Base-by-base conservation (phyloP, 2,888 invertebrate genomes). In the Parascotia fuliginaria region DNA sequence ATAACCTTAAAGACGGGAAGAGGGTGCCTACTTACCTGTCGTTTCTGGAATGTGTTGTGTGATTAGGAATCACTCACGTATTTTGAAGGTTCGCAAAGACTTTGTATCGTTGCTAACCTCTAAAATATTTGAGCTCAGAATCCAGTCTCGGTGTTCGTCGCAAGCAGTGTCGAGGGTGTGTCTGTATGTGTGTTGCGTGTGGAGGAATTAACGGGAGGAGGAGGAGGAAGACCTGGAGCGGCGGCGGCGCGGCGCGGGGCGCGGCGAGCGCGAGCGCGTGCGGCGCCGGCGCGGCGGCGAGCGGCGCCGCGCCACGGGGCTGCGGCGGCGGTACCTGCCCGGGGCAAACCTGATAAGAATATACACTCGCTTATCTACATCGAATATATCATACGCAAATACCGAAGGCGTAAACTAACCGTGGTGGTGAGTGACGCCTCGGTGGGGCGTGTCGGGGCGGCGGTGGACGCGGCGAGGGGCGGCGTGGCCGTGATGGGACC, bases 191-290 rank as follows among this genome's bases (percentile, higher is more conserved):
- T 58, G 41, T 51, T 51, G 47, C 57, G 56, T 58, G 57, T 60
- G 43, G 46, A 38, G 63, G 59, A 55, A 53, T 74, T 89, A 95
- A 88, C 95, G 94, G 67, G 95, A 95, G 82, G 95, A 95, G 83
- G 95, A 95, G 55, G 95, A 95, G 73, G 95, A 95, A 61, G 95
- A 95, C 81, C 95, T 93, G 82, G 94, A 94, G 79, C 95, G 95
- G 75, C 95, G 94, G 72, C 95, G 94, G 72, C 95, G 94, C 55
- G 95, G 92, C 44, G 94, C 93, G 14, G 94, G 83, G 69, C 94
- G 93, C 63, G 95, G 93, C 12, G 94, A 92, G 50, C 94, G 94
- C 46, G 94, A 93, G 67, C 94, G 89, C 27, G 92, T 82, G 77
- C 94, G 93, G 50, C 95, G 93, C 45, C 94, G 91, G 31, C 94